Conservation (phyloP, 92 coral and sea anemone genomes). For the Nematostella vectensis region DNA sequence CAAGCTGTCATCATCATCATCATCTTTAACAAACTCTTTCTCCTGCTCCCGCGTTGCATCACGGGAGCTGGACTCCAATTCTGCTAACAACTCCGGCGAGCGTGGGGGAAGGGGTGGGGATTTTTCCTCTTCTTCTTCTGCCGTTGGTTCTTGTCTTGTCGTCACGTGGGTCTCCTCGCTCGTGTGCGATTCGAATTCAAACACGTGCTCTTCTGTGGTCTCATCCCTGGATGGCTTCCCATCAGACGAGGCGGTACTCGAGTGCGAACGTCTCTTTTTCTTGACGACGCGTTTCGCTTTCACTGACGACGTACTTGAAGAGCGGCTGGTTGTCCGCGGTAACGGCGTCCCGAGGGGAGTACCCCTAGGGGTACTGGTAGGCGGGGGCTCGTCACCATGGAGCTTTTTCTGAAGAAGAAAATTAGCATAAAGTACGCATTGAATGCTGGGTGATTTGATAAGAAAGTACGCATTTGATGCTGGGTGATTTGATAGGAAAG, state of each 20-base stretch:
- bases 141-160: background rate
- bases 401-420: no score
- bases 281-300: constrained; percentile 6
- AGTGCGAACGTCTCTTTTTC: background rate
- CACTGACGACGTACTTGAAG: constrained; percentile 12
- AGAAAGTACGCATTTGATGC: no score
- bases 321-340: constrained; percentile 17
- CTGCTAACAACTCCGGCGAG: background rate
- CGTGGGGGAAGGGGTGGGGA: constrained; percentile 5
- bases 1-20: constrained; percentile 23
- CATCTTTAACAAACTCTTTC: constrained; percentile 13
- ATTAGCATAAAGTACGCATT: no score
- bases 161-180: background rate
- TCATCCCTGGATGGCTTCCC: background rate
- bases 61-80: constrained; percentile 2
- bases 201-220: background rate
- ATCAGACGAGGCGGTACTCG: background rate
- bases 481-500: no score
- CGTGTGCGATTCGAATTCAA: constrained; percentile 1
- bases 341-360: constrained; percentile 16
- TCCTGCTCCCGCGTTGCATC: constrained; percentile 4
- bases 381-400: background rate
- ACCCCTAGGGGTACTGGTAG: constrained; percentile 15
- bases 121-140: background rate
- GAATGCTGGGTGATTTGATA: no score